Percentiles rank a stretch among this genome's conserved stretches.
These are phyloP conservation scores for Drosophila insularis DNA, from an alignment of 1,140 invertebrate genomes.

Conservation along the genomic window DNA sequence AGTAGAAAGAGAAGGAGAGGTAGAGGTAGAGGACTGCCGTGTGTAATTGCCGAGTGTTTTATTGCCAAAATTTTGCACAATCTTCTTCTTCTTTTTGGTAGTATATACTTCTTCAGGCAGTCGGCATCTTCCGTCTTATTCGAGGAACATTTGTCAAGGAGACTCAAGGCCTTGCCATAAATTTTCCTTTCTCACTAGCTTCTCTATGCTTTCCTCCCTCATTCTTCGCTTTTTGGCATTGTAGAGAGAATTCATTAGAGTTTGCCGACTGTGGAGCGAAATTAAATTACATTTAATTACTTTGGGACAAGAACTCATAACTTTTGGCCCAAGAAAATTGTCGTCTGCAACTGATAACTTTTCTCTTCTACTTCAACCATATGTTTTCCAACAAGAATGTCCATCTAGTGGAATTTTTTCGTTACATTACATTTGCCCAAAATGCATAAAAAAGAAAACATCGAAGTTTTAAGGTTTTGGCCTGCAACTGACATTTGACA, in stretches of 20 bases:
- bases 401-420: neutral
- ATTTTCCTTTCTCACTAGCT: conserved; percentile 50
- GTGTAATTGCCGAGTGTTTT: conserved; percentile 79
- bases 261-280: conserved; percentile 50
- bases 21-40: neutral
- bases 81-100: conserved; percentile 52
- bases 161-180: conserved; percentile 48
- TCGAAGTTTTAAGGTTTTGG: conserved; percentile 26
- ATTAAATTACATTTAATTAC: conserved; percentile 81
- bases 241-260: conserved; percentile 75
- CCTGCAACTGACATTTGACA: conserved; percentile 58
- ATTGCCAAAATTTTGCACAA: conserved; percentile 76
- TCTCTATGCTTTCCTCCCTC: conserved; percentile 29
- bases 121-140: conserved; percentile 16
- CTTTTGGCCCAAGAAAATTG: conserved; percentile 45
- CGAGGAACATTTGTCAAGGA: conserved; percentile 77
- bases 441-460: neutral
- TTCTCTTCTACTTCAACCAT: conserved; percentile 16
- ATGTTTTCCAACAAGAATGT: conserved; percentile 28
- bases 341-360: conserved; percentile 57
- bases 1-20: neutral
- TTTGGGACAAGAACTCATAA: conserved; percentile 59
- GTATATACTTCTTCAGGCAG: conserved; percentile 26
- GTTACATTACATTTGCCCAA: neutral
- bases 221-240: conserved; percentile 30